Base-by-base conservation (phyloP, 2,113 vertebrate genomes). In the Nibea albiflora region DNA sequence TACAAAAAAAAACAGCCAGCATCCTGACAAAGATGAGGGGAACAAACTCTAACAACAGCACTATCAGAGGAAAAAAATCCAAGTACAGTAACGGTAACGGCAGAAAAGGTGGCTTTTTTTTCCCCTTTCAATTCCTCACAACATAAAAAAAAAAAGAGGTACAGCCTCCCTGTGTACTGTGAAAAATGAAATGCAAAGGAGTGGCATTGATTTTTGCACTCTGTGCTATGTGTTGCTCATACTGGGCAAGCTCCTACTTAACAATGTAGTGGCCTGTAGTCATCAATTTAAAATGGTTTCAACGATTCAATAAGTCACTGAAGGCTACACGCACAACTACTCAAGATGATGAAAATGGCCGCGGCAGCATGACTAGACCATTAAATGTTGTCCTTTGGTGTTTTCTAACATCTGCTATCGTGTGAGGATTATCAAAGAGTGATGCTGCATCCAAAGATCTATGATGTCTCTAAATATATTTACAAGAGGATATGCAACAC, bases 251-350 rank as follows among this genome's bases (percentile, higher is more conserved):
- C 87, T 80, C 84, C 90, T 78, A 84, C 86, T 94, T 92, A 88
- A 90, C 90, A 89, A 89, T 75, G 85, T 88, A 65, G 83, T 50
- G 77, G 83, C 90, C 91, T 80, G 89, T 88, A 83, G 88, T 90
- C 85, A 90, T 93, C 93, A 88, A 90, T 93, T 90, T 86, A 82
- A 92, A 93, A 92, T 62, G 83, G 90, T 85, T 78, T 89, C 90
- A 85, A 84, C 73, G 67, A 92, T 82, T 90, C 87, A 80, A 80
- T 88, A 87, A 92, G 89, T 88, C 87, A 90, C 89, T 61, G 88
- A 87, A 84, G 85, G 89, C 86, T 61, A 66, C 80, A 50, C 54
- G 65, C 82, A 65, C 88, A 76, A 66, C 85, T 87, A 91, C 90
- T 91, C 86, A 84, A 90, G 85, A 92, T 90, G 89, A 93, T 90